A percentile compares a stretch with the other conserved stretches of the same genome.
phyloP scores from a whole-genome alignment of 2,113 vertebrate species.

The Camelus bactrianus region DNA sequence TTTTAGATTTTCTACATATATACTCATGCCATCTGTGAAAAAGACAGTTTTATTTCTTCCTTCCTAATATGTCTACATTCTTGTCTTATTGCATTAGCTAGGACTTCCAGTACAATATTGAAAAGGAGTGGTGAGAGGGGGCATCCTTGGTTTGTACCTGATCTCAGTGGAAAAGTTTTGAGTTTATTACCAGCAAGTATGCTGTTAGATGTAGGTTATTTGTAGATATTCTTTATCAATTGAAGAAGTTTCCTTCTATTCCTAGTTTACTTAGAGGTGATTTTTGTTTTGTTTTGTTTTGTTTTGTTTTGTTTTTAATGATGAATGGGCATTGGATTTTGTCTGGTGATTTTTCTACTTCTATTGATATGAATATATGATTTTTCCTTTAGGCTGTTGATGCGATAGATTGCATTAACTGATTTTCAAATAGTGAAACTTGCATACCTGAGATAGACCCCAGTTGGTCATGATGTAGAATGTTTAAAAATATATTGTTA shows the following conservation, averaged over 20 bases:
- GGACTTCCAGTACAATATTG: not conserved
- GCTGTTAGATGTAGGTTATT: not conserved
- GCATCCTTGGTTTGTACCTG: not conserved
- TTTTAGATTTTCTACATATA: not conserved
- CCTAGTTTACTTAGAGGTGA: not conserved
- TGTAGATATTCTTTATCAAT: not conserved
- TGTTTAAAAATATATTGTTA: not conserved
- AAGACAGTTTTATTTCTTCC: not conserved
- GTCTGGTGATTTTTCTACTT: not conserved
- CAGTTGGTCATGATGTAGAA: not conserved
- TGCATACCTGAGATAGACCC: not conserved
- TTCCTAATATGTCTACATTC: not conserved
- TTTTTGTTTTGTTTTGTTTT: too few relatives aligned
- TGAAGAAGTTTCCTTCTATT: not conserved
- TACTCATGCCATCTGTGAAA: not conserved
- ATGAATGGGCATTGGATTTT: not conserved
- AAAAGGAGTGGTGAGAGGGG: not conserved
- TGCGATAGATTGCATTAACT: not conserved
- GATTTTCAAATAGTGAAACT: not conserved
- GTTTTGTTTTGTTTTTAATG: not conserved
- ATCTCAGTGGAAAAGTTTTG: not conserved
- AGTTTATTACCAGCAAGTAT: not conserved
- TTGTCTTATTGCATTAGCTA: not conserved
- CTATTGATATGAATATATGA: not conserved
- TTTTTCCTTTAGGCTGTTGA: not conserved